Evolutionary conservation across 1,140 invertebrate species (phyloP).

Genomic region (Aphidius ervi): DNA sequence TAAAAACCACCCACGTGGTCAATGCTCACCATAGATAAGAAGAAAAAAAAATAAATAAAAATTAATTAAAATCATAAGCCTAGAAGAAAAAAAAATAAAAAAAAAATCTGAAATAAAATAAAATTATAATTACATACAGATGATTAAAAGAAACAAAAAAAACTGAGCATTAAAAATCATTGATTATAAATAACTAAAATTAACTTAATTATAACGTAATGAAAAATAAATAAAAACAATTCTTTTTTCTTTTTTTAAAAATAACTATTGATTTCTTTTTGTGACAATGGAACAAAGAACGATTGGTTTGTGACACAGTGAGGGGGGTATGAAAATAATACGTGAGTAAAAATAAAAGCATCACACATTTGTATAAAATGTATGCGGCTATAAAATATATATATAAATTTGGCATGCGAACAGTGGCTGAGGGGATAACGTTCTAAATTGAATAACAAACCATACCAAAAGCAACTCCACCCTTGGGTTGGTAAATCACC

Average conservation of each 20-base stretch:
- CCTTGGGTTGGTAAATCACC: conserved; percentile 40
- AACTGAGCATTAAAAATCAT: no score
- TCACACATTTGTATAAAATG: not conserved
- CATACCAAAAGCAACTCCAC: conserved; percentile 33
- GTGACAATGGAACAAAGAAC: not conserved
- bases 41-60: not conserved
- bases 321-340: conserved; percentile 1
- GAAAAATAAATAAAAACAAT: no score
- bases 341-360: not conserved
- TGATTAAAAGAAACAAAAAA: no score
- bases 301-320: not conserved
- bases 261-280: no score
- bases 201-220: no score
- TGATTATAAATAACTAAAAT: no score
- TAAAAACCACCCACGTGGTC: conserved; percentile 16
- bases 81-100: no score
- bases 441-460: conserved; percentile 53
- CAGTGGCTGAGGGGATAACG: conserved; percentile 25
- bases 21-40: not conserved
- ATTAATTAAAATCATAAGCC: not conserved
- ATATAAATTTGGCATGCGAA: conserved; percentile 9
- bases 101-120: no score
- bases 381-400: not conserved
- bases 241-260: no score
- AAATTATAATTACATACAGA: no score